A percentile compares a stretch with the other conserved stretches of the same genome.
These are phyloP conservation scores for Sebastes jordani DNA, from an alignment of 2,797 vertebrate genomes.

Conservation along the genomic window DNA sequence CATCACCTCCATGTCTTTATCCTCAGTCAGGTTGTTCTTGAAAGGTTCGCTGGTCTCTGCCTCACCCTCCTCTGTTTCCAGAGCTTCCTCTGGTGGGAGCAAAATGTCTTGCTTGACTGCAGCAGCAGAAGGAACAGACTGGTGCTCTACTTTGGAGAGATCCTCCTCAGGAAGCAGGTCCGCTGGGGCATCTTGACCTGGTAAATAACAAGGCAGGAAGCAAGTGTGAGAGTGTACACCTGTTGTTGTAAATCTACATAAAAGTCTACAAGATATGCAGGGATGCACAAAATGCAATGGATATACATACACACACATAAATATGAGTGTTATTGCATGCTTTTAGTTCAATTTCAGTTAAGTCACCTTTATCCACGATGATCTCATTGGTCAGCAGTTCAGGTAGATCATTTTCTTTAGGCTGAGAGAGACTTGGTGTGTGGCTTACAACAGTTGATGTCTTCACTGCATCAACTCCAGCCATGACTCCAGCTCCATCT, in stretches of 20 bases:
- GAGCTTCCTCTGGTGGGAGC: conserved; percentile 33
- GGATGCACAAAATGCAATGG: not conserved
- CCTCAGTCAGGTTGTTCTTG: conserved; percentile 50
- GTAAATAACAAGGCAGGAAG: not conserved
- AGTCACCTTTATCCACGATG: conserved; percentile 61
- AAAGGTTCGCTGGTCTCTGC: conserved; percentile 16
- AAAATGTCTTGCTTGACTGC: conserved; percentile 28
- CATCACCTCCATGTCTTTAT: conserved; percentile 52
- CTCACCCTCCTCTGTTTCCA: not conserved
- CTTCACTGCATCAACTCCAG: conserved; percentile 19
- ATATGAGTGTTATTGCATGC: not conserved
- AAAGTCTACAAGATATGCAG: not conserved
- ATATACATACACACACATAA: not conserved
- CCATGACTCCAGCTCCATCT: not conserved
- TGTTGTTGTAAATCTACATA: not conserved
- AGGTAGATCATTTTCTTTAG: conserved; percentile 33
- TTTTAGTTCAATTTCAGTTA: not conserved
- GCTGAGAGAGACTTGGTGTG: conserved; percentile 18
- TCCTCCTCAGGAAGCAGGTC: conserved; percentile 14
- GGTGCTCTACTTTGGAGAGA: conserved; percentile 13
- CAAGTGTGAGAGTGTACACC: not conserved
- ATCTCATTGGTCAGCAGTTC: conserved; percentile 71
- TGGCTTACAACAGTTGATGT: conserved; percentile 22
- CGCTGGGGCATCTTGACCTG: not conserved
- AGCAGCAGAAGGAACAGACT: conserved; percentile 18